Evolutionary conservation across 2,888 invertebrate genomes (phyloP).

Genomic region (Drosophila fungiperda): DNA sequence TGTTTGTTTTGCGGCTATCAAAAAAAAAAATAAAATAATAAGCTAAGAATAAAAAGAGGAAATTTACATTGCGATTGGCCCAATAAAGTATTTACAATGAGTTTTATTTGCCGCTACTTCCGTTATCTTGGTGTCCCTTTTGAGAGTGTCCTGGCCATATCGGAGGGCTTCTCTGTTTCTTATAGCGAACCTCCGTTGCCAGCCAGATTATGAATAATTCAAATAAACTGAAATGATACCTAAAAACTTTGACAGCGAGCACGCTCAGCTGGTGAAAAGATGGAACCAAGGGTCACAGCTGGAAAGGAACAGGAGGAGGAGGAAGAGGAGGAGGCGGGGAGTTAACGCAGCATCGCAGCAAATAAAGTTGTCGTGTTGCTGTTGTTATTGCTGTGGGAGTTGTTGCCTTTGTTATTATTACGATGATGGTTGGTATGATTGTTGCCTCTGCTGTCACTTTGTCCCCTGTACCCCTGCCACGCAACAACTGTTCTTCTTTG

Average conservation of each 20-base stretch:
- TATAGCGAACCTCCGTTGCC: constrained; percentile 57
- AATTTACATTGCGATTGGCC: constrained; percentile 46
- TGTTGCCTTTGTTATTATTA: constrained; percentile 63
- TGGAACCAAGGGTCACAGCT: constrained; percentile 35
- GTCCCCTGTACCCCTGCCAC: background rate
- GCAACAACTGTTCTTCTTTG: no score
- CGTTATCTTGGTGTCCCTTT: constrained; percentile 68
- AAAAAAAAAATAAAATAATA: background rate
- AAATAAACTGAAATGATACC: constrained; percentile 81
- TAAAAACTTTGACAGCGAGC: constrained; percentile 75
- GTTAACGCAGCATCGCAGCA: constrained; percentile 65
- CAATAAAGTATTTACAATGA: constrained; percentile 58
- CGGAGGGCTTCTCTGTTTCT: constrained; percentile 52
- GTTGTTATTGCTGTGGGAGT: constrained; percentile 28
- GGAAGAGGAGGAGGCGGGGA: constrained; percentile 4
- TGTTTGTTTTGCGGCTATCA: constrained; percentile 27
- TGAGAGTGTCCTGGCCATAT: constrained; percentile 37
- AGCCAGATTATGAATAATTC: constrained; percentile 79
- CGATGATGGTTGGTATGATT: constrained; percentile 70
- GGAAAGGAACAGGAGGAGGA: background rate
- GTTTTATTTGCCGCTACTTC: constrained; percentile 67
- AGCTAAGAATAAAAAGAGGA: constrained; percentile 8
- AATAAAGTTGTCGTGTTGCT: constrained; percentile 62
- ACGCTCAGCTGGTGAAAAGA: constrained; percentile 24
- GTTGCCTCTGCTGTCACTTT: constrained; percentile 51